phyloP scores from a whole-genome alignment of 2,113 vertebrate species.

The Ardeotis arabs region DNA sequence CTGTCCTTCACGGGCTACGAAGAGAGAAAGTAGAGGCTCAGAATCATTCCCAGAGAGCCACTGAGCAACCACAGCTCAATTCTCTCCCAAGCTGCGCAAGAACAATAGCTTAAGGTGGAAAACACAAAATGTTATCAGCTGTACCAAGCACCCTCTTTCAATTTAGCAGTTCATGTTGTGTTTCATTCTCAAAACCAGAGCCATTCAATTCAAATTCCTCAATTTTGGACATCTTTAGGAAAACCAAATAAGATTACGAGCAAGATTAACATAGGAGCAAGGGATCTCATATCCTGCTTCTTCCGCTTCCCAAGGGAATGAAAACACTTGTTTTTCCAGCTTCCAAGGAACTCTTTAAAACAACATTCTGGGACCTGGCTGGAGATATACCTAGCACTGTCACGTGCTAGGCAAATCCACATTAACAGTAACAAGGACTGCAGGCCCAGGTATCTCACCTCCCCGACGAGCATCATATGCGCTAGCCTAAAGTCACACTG shows the following conservation, averaged over 20 bases:
- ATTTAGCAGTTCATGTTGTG: not conserved
- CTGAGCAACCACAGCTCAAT: not conserved
- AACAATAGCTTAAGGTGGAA: not conserved
- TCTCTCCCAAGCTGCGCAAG: not conserved
- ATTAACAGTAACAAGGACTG: not conserved
- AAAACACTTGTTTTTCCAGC: not conserved
- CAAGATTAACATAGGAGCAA: not conserved
- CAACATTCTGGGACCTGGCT: not conserved
- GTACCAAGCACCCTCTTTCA: not conserved
- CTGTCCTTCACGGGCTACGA: conserved; percentile 93
- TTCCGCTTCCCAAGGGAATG: not conserved
- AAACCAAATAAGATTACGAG: not conserved
- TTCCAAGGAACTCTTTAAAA: not conserved
- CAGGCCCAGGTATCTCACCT: not conserved
- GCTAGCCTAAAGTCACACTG: not conserved
- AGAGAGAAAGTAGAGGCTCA: conserved; percentile 69
- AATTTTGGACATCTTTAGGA: not conserved
- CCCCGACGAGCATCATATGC: not conserved
- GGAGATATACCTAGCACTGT: not conserved
- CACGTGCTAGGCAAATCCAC: not conserved
- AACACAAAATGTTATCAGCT: not conserved
- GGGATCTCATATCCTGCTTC: not conserved
- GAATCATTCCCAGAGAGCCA: conserved; percentile 6
- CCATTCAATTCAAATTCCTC: not conserved
- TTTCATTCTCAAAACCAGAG: not conserved